Evolutionary conservation across 2,113 vertebrate genomes (phyloP).

Genomic region (Catharus minimus): DNA sequence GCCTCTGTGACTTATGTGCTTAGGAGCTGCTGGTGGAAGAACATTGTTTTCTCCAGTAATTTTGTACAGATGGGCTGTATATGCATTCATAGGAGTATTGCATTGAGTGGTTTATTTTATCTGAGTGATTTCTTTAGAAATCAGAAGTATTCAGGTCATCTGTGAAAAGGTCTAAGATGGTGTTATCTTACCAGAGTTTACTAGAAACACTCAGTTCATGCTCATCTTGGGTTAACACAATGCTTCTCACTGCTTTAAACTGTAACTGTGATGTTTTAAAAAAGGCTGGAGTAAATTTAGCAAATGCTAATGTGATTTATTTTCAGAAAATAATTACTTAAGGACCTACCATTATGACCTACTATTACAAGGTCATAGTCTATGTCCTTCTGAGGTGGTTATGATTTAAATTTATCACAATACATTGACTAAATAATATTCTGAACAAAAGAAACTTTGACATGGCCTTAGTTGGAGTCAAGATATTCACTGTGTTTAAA

Average conservation of each 20-base stretch:
- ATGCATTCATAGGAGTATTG: background rate
- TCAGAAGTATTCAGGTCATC: background rate
- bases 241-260: background rate
- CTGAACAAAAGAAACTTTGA: background rate
- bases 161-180: background rate
- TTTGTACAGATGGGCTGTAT: background rate
- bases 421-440: slow-evolving; percentile 5
- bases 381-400: background rate
- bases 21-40: background rate
- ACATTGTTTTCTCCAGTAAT: background rate
- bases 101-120: background rate
- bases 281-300: background rate
- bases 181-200: background rate
- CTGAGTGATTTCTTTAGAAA: background rate
- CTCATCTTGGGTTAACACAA: background rate
- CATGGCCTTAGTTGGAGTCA: background rate
- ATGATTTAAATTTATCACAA: background rate
- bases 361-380: background rate
- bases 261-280: background rate
- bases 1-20: background rate
- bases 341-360: background rate
- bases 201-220: background rate
- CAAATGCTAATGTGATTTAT: background rate
- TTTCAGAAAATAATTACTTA: slow-evolving; percentile 34
- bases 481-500: background rate